Evolutionary conservation across 2,797 vertebrate species (phyloP).

Genomic region (Denticeps clupeoides): DNA sequence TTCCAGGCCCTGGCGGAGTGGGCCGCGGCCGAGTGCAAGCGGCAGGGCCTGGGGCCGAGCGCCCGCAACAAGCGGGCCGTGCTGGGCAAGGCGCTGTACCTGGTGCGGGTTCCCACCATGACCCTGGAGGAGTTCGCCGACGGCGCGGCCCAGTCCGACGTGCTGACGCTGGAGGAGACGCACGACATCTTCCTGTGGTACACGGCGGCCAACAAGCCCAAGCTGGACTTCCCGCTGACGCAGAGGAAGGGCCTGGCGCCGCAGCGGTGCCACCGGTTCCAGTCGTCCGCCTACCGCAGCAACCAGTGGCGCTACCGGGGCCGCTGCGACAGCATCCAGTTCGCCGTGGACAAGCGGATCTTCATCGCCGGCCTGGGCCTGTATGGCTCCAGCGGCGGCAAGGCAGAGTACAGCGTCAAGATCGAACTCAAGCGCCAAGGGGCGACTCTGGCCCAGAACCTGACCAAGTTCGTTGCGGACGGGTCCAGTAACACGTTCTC

Average conservation of each 20-base stretch:
- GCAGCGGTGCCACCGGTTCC: conserved; percentile 75
- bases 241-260: conserved; percentile 69
- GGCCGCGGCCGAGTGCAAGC: conserved; percentile 73
- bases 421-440: conserved; percentile 79
- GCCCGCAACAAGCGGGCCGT: conserved; percentile 69
- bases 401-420: conserved; percentile 75
- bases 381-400: conserved; percentile 76
- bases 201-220: conserved; percentile 72
- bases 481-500: conserved; percentile 78
- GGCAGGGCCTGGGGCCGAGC: conserved; percentile 61
- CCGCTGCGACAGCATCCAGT: conserved; percentile 83
- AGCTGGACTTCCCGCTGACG: conserved; percentile 64
- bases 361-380: conserved; percentile 76
- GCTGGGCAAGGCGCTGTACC: conserved; percentile 69
- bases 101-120: conserved; percentile 77
- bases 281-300: conserved; percentile 76
- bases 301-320: conserved; percentile 83
- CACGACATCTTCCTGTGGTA: conserved; percentile 79
- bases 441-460: conserved; percentile 66
- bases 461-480: conserved; percentile 74
- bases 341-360: conserved; percentile 75
- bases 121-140: conserved; percentile 79
- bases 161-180: conserved; percentile 77
- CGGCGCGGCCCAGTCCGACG: conserved; percentile 72
- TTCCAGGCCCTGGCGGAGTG: conserved; percentile 74